phyloP scores from a whole-genome alignment of 2,888 invertebrate genomes.

The Microplitis deprimator region DNA sequence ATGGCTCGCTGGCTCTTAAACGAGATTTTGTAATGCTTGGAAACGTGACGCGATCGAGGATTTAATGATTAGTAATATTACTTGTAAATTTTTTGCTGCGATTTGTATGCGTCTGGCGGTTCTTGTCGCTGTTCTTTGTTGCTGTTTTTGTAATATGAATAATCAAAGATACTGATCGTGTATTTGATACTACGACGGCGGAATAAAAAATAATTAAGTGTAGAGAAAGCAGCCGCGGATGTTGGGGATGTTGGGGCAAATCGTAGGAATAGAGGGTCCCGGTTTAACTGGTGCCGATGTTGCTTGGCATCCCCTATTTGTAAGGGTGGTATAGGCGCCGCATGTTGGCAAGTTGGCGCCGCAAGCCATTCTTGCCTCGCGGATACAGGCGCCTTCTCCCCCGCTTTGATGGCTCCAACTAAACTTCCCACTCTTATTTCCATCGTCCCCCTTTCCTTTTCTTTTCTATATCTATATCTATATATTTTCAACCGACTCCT shows the following conservation, averaged over 20 bases:
- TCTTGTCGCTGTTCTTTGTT: neutral
- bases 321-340: conserved; percentile 55
- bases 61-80: conserved; percentile 26
- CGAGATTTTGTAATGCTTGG: conserved; percentile 55
- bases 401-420: conserved; percentile 39
- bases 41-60: conserved; percentile 40
- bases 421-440: conserved; percentile 40
- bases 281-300: conserved; percentile 29
- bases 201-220: conserved; percentile 34
- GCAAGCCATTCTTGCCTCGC: conserved; percentile 51
- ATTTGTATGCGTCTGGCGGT: conserved; percentile 21
- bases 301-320: conserved; percentile 56
- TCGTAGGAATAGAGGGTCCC: neutral
- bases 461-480: conserved; percentile 16
- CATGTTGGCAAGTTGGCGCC: conserved; percentile 57
- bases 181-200: too few relatives aligned
- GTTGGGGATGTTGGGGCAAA: neutral
- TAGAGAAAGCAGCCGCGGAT: neutral
- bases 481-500: neutral
- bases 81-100: neutral
- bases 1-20: conserved; percentile 21
- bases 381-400: conserved; percentile 56
- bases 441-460: conserved; percentile 25
- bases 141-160: neutral
- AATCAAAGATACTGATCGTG: too few relatives aligned